Evolutionary conservation across 1,140 invertebrate species (phyloP).

Genomic region (Tetramorium parvispinum): DNA sequence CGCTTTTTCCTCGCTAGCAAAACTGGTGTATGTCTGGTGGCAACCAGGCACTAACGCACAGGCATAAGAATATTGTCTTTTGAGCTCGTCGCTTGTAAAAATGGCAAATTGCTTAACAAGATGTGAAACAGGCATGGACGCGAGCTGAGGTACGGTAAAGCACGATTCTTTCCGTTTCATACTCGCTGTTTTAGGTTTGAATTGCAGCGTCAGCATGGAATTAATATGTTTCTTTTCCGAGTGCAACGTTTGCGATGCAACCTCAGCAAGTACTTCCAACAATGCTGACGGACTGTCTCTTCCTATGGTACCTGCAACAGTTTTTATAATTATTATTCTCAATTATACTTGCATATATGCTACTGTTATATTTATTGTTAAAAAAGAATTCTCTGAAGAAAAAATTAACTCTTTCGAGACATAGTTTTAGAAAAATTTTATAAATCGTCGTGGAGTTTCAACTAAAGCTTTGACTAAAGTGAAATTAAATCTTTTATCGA

Average conservation of each 20-base stretch:
- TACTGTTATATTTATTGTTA: background rate
- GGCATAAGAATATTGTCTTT: slow-evolving; percentile 86
- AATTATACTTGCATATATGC: background rate
- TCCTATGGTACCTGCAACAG: slow-evolving; percentile 78
- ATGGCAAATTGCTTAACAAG: slow-evolving; percentile 87
- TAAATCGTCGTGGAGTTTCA: background rate
- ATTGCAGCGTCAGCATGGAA: slow-evolving; percentile 69
- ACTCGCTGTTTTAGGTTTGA: slow-evolving; percentile 68
- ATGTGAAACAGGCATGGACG: slow-evolving; percentile 85
- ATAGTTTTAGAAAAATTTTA: slow-evolving; percentile 12
- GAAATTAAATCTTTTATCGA: slow-evolving; percentile 16
- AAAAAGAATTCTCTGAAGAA: background rate
- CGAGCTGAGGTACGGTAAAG: slow-evolving; percentile 85
- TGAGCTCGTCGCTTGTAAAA: slow-evolving; percentile 87
- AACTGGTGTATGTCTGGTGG: slow-evolving; percentile 86
- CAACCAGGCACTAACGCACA: slow-evolving; percentile 86
- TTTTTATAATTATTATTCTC: slow-evolving; percentile 16
- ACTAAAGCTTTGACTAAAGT: background rate
- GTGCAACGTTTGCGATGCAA: slow-evolving; percentile 85
- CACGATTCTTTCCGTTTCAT: slow-evolving; percentile 79
- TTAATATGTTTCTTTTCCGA: slow-evolving; percentile 82
- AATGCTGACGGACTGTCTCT: slow-evolving; percentile 82
- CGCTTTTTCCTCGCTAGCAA: slow-evolving; percentile 87
- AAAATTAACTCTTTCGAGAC: background rate
- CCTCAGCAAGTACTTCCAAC: slow-evolving; percentile 86